phyloP scores from a whole-genome alignment of 2,888 invertebrate species.

The Megastigmus dorsalis region DNA sequence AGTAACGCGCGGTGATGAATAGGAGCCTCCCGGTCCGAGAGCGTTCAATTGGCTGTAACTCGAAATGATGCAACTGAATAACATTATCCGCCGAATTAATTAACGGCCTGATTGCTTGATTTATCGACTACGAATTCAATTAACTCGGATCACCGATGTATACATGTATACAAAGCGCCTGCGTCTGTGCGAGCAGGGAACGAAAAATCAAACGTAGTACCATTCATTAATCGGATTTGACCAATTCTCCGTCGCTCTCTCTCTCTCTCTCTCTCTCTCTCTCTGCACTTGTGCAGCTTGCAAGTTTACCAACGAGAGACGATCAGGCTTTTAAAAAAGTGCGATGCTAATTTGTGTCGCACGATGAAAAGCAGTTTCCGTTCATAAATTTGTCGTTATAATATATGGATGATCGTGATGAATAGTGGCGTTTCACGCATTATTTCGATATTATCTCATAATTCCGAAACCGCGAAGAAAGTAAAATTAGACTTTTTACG shows the following conservation, averaged over 20 bases:
- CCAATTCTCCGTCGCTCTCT: slow-evolving; percentile 3
- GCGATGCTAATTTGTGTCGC: too few species aligned
- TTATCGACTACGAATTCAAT: slow-evolving; percentile 34
- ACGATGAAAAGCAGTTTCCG: too few species aligned
- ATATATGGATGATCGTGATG: too few species aligned
- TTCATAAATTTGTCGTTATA: too few species aligned
- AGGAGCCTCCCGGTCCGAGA: too few species aligned
- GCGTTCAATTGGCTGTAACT: slow-evolving; percentile 31
- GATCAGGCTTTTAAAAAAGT: too few species aligned
- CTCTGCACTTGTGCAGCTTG: background rate
- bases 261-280: background rate
- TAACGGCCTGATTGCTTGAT: slow-evolving; percentile 32
- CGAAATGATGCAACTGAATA: slow-evolving; percentile 30
- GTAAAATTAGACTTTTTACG: too few species aligned
- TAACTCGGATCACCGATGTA: slow-evolving; percentile 7
- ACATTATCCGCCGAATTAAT: slow-evolving; percentile 23
- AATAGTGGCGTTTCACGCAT: too few species aligned
- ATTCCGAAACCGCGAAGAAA: too few species aligned
- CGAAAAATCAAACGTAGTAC: slow-evolving; percentile 22
- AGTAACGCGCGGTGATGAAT: background rate
- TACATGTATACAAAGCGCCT: too few species aligned
- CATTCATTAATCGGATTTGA: slow-evolving; percentile 17
- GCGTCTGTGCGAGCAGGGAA: background rate
- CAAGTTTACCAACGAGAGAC: too few species aligned
- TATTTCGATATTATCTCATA: too few species aligned